These are phyloP conservation scores for Drosophila quasianomalipes DNA, from an alignment of 2,888 invertebrate genomes.

Conservation along the genomic window DNA sequence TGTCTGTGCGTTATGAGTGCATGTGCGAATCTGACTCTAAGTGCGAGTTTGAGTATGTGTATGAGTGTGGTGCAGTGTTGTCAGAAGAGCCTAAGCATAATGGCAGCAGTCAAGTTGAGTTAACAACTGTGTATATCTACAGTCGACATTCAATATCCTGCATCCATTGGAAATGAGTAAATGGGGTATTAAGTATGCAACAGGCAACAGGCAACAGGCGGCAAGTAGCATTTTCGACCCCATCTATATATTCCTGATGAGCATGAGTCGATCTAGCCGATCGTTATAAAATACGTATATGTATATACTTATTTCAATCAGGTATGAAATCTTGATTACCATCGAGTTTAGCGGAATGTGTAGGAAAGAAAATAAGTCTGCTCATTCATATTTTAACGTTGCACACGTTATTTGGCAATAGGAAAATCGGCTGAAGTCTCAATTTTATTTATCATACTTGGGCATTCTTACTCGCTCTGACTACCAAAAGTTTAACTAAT, in stretches of 20 bases:
- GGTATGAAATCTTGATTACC: background rate
- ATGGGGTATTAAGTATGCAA: background rate
- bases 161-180: background rate
- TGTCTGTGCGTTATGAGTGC: constrained; percentile 10
- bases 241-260: background rate
- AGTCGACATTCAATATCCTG: background rate
- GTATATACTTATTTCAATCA: background rate
- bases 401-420: no score
- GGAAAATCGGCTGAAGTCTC: no score
- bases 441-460: no score
- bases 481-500: background rate
- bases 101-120: constrained; percentile 6
- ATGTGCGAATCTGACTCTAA: constrained; percentile 6
- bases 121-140: background rate
- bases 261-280: background rate
- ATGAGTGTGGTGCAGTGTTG: background rate
- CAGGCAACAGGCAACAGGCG: background rate
- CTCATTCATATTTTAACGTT: no score
- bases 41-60: background rate
- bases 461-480: background rate
- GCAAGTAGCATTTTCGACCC: background rate
- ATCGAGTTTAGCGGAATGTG: background rate
- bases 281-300: background rate
- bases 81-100: constrained; percentile 10
- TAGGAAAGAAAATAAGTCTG: no score